A percentile compares a stretch with the other conserved stretches of the same genome.
Conservation (phyloP, 37 sponge, comb jelly and placozoan species). For the Geodia barretti region DNA sequence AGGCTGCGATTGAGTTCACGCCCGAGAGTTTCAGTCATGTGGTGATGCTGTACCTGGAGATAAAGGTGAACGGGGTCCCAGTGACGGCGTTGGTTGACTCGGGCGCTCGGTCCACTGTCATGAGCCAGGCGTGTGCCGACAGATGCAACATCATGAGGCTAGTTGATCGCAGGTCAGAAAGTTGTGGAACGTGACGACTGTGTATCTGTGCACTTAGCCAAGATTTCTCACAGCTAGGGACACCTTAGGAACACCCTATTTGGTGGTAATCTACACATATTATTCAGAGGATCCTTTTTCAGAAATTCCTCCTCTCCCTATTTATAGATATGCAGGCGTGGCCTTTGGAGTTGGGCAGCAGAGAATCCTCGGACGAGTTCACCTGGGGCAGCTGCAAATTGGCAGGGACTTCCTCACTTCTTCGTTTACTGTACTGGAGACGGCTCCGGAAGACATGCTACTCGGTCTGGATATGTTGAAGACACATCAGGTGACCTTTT, state of each 20-base stretch:
- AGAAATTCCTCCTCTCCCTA: no score
- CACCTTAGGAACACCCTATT: no score
- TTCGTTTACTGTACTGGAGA: slow-evolving; percentile 88
- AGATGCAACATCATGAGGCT: slow-evolving; percentile 86
- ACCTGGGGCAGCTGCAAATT: slow-evolving; percentile 88
- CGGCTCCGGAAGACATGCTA: slow-evolving; percentile 86
- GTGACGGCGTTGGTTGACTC: slow-evolving; percentile 95
- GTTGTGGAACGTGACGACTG: no score
- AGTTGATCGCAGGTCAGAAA: slow-evolving; percentile 86
- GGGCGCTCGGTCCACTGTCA: slow-evolving; percentile 90
- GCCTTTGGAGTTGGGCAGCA: slow-evolving; percentile 92
- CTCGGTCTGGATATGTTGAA: slow-evolving; percentile 97
- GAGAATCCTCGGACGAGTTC: slow-evolving; percentile 90
- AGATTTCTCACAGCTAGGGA: no score
- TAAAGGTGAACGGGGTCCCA: slow-evolving; percentile 79
- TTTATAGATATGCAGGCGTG: slow-evolving; percentile 61
- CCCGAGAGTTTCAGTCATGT: slow-evolving; percentile 93
- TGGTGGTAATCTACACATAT: no score
- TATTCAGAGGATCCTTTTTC: no score
- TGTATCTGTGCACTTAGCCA: no score
- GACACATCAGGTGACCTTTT: slow-evolving; percentile 83
- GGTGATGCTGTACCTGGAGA: slow-evolving; percentile 88
- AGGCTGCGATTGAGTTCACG: slow-evolving; percentile 83
- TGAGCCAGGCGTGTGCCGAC: slow-evolving; percentile 84
- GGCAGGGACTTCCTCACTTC: slow-evolving; percentile 82